A percentile compares a stretch with the other conserved stretches of the same genome.
Conservation (phyloP, 1,140 invertebrate species). For the Philotrypesis tridentata region DNA sequence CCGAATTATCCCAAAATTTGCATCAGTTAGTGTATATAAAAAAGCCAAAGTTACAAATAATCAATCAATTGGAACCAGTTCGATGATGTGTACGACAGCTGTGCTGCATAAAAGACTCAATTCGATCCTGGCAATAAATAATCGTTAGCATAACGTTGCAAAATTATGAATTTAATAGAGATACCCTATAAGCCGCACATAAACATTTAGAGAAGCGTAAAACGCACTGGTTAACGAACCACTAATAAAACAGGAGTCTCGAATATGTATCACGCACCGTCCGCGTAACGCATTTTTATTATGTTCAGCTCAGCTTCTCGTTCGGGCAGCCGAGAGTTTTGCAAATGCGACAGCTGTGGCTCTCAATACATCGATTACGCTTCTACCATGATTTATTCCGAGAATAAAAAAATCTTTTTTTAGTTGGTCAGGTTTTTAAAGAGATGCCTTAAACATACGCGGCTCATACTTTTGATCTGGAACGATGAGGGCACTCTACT, state of each 20-base stretch:
- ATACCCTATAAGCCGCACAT: neutral
- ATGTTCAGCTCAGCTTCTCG: conserved; percentile 19
- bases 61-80: too few relatives aligned
- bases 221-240: neutral
- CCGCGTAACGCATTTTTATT: conserved; percentile 8
- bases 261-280: neutral
- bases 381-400: neutral
- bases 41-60: too few relatives aligned
- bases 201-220: neutral
- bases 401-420: neutral
- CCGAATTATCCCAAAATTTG: too few relatives aligned
- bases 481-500: neutral
- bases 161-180: conserved; percentile 29
- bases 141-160: neutral
- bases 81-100: neutral
- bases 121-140: conserved; percentile 20
- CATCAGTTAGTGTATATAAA: too few relatives aligned
- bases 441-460: neutral
- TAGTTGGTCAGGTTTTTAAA: neutral
- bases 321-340: neutral
- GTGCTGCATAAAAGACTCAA: neutral
- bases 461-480: neutral
- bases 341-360: neutral
- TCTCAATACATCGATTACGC: neutral
- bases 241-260: neutral